These are phyloP conservation scores for Leptinotarsa haldemani DNA, from an alignment of 2,888 invertebrate genomes.

Conservation along the genomic window DNA sequence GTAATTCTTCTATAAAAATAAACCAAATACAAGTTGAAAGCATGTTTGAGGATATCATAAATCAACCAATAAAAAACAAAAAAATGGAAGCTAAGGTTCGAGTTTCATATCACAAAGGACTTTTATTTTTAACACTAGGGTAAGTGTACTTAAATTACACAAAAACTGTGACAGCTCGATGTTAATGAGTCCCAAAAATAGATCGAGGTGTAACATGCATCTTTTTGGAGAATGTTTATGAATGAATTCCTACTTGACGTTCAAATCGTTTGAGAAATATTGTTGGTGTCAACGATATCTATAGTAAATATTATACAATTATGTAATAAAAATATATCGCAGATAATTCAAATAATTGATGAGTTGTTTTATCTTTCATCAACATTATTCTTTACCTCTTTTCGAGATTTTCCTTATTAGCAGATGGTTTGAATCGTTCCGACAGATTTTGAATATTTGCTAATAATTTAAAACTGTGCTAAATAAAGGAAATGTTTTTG, in stretches of 20 bases:
- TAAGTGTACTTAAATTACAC: constrained; percentile 45
- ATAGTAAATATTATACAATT: no score
- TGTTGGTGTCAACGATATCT: background rate
- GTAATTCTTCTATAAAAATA: background rate
- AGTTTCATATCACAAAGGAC: constrained; percentile 32
- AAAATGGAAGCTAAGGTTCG: constrained; percentile 14
- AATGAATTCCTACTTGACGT: background rate
- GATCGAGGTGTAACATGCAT: constrained; percentile 8
- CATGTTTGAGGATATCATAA: constrained; percentile 20
- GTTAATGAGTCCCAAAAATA: constrained; percentile 42
- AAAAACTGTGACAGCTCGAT: constrained; percentile 40
- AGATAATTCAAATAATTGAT: no score
- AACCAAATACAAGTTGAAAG: background rate
- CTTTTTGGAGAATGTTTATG: background rate
- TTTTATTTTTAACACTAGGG: constrained; percentile 38
- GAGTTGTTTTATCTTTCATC: no score
- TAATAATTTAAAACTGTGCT: no score
- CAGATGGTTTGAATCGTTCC: no score
- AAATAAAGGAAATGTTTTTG: no score
- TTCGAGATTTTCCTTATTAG: no score
- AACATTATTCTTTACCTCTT: no score
- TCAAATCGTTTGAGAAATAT: background rate
- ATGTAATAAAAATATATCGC: no score
- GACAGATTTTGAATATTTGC: no score
- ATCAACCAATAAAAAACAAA: constrained; percentile 18